Evolutionary conservation across 2,888 invertebrate species (phyloP), one percentile per base, ranked within the genome.

Genomic region (Hesperia comma): DNA sequence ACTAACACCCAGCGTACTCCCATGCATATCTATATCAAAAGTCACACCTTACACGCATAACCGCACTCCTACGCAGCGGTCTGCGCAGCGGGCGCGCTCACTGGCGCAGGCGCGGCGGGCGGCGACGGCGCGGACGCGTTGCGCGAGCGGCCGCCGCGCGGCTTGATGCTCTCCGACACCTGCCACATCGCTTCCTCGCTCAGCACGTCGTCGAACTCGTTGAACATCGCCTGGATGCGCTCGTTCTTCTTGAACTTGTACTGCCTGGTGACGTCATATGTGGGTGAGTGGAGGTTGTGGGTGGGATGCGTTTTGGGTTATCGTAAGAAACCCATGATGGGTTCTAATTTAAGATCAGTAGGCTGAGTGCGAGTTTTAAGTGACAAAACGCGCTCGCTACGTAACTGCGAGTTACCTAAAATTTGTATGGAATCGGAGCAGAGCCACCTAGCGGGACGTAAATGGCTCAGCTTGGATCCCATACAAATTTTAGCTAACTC

Each of bases 151-250:
- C 95, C 95, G 32, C 95, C 96, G 68, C 97, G 94, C 63, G 99
- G 99, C 93, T 99, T 99, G 78, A 99, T 98, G 74, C 95, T 96
- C 92, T 99, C 98, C 0, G 99, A 99, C 79, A 99, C 96, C 88
- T 98, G 98, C 99, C 99, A 99, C 95, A 99, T 97, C 68, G 98
- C 97, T 87, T 99, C 99, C 91, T 99, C 99, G 83, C 96, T 97
- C 78, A 99, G 94, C 85, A 96, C 97, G 87, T 99, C 97, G 84
- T 98, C 97, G 91, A 99, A 99, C 91, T 98, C 97, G 92, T 98
- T 97, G 94, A 99, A 99, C 94, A 98, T 98, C 75, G 96, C 95
- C 78, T 99, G 96, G 75, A 99, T 97, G 75, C 97, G 96, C 85
- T 99, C 98, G 88, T 97, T 98, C 85, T 97, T 97, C 91, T 98